Conservation (phyloP, 2,113 vertebrate species). For the Isurus oxyrinchus region DNA sequence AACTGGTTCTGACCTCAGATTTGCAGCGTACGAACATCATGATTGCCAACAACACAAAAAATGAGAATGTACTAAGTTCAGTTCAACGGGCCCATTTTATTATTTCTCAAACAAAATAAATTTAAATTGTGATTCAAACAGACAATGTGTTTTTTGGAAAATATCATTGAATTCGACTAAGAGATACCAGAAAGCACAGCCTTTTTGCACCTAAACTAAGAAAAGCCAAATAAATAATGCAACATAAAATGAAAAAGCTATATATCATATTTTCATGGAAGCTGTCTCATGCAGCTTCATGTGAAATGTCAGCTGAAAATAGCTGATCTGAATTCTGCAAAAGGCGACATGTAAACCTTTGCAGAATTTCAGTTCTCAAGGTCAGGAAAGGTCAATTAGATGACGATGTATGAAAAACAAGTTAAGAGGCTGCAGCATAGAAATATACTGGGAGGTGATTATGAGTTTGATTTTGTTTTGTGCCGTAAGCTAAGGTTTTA, state of each 20-base stretch:
- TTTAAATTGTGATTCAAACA: not conserved
- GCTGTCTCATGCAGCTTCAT: not conserved
- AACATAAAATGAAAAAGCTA: not conserved
- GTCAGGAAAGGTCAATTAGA: constrained; percentile 8
- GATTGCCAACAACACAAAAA: not conserved
- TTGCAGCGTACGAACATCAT: not conserved
- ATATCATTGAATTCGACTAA: not conserved
- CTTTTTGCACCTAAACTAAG: not conserved
- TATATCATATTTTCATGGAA: not conserved
- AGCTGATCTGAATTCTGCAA: constrained; percentile 23
- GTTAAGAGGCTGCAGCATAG: not conserved
- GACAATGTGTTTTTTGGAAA: not conserved
- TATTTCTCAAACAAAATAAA: not conserved
- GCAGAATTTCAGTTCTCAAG: not conserved
- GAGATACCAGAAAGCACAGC: not conserved
- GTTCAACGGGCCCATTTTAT: not conserved
- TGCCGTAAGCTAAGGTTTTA: not conserved
- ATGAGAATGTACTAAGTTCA: not conserved
- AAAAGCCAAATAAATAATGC: not conserved
- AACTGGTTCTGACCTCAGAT: not conserved
- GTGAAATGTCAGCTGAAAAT: not conserved
- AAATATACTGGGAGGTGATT: not conserved
- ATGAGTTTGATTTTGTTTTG: constrained; percentile 12
- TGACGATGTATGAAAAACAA: not conserved
- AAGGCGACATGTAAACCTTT: constrained; percentile 20